A percentile compares a stretch with the other conserved stretches of the same genome.
phyloP scores from a whole-genome alignment of 2,888 invertebrate species.

The Sminthurides aquaticus region DNA sequence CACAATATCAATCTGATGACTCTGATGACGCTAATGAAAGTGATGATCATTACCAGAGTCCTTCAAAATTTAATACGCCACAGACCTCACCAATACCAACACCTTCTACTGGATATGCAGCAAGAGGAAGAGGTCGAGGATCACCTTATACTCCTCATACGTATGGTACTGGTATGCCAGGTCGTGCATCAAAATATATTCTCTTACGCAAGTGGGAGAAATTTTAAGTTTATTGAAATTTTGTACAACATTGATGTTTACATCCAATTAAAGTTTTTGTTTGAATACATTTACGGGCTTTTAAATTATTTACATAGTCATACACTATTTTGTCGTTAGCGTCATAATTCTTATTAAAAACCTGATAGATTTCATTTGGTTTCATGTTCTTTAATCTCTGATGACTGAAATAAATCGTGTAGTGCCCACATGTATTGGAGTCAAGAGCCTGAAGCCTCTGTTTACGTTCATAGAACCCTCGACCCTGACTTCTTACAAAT shows the following conservation, averaged over 20 bases:
- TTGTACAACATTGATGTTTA: slow-evolving; percentile 15
- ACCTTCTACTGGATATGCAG: too few relatives aligned
- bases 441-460: slow-evolving; percentile 4
- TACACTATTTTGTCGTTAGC: slow-evolving; percentile 5
- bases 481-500: slow-evolving; percentile 13
- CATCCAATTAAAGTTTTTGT: not conserved
- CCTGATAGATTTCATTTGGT: slow-evolving; percentile 3
- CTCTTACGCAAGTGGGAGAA: not conserved
- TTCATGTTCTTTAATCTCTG: not conserved
- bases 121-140: too few relatives aligned
- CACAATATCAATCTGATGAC: too few relatives aligned
- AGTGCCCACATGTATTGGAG: slow-evolving; percentile 12
- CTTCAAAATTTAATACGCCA: too few relatives aligned
- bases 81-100: too few relatives aligned
- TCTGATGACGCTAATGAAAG: too few relatives aligned
- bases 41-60: too few relatives aligned
- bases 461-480: slow-evolving; percentile 1
- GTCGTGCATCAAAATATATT: too few relatives aligned
- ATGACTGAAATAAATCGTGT: slow-evolving; percentile 9
- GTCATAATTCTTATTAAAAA: slow-evolving; percentile 4
- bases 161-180: too few relatives aligned
- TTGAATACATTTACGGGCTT: not conserved
- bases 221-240: slow-evolving; percentile 10
- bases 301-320: not conserved
- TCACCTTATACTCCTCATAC: too few relatives aligned